Percentiles rank a stretch among this genome's conserved stretches.
phyloP scores from a whole-genome alignment of 2,797 vertebrate genomes.

The Hippoglossus hippoglossus region DNA sequence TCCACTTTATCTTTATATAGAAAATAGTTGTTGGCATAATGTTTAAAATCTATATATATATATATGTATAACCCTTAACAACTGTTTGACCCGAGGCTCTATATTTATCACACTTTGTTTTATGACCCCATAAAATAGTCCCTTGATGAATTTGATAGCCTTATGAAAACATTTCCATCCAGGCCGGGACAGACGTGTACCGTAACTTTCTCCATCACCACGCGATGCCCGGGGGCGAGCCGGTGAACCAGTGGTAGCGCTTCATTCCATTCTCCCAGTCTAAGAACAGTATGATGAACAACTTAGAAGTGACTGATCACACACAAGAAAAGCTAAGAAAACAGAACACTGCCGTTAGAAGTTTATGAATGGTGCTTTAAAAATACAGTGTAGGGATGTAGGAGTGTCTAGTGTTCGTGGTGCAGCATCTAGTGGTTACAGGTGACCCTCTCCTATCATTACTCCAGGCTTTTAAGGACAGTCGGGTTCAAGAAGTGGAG shows the following conservation, averaged over 20 bases:
- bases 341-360: too few species aligned
- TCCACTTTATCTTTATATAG: not conserved
- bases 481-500: slow-evolving; percentile 58
- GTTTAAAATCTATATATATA: slow-evolving; percentile 1
- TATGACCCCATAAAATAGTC: slow-evolving; percentile 75
- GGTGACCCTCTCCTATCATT: slow-evolving; percentile 57
- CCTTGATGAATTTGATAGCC: slow-evolving; percentile 80
- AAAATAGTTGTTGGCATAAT: not conserved
- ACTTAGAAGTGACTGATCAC: slow-evolving; percentile 12
- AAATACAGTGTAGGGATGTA: too few species aligned
- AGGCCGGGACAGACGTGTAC: slow-evolving; percentile 60
- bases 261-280: slow-evolving; percentile 22
- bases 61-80: slow-evolving; percentile 38
- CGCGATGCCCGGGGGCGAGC: slow-evolving; percentile 50
- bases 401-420: too few species aligned
- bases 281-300: slow-evolving; percentile 26
- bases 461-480: slow-evolving; percentile 59
- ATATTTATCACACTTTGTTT: slow-evolving; percentile 79
- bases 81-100: slow-evolving; percentile 67
- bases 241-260: slow-evolving; percentile 51
- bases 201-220: slow-evolving; percentile 58
- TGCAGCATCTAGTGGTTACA: not conserved
- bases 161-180: slow-evolving; percentile 83
- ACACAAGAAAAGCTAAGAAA: not conserved
- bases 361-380: too few species aligned